phyloP scores from a whole-genome alignment of 2,797 vertebrate species.

The Scleropages formosus region DNA sequence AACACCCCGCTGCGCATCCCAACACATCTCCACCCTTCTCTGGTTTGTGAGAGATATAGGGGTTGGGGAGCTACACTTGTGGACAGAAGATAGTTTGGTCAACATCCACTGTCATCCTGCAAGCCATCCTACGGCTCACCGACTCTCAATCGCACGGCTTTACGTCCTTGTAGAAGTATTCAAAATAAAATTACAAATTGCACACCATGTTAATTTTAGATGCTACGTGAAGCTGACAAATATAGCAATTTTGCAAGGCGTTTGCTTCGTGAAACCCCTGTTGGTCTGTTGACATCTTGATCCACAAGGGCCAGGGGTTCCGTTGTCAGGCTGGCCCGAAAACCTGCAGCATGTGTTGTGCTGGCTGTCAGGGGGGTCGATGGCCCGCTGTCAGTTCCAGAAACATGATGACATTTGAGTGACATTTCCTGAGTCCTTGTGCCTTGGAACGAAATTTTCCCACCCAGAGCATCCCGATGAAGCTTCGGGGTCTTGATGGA shows the following conservation, averaged over 20 bases:
- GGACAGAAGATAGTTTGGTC: neutral
- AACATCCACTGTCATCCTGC: no score
- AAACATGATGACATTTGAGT: neutral
- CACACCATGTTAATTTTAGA: neutral
- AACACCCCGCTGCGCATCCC: no score
- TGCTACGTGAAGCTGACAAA: no score
- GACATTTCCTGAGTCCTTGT: neutral
- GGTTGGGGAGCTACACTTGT: neutral
- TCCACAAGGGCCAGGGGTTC: neutral
- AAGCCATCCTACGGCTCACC: no score
- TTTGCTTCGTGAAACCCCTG: no score
- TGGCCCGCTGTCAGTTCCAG: neutral
- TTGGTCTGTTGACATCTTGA: no score
- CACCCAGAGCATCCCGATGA: neutral
- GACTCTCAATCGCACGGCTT: no score
- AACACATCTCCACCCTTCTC: neutral
- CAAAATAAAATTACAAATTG: conserved; percentile 11
- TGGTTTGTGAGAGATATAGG: neutral
- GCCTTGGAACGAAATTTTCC: neutral
- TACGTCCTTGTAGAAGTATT: no score
- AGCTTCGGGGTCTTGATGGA: neutral
- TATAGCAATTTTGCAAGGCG: no score
- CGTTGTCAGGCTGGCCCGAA: conserved; percentile 5
- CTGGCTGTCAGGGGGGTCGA: neutral
- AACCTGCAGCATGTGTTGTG: neutral